Percentiles rank a stretch among this genome's conserved stretches.
Conservation (phyloP, 2,888 invertebrate species). For the Eristalis pertinax region DNA sequence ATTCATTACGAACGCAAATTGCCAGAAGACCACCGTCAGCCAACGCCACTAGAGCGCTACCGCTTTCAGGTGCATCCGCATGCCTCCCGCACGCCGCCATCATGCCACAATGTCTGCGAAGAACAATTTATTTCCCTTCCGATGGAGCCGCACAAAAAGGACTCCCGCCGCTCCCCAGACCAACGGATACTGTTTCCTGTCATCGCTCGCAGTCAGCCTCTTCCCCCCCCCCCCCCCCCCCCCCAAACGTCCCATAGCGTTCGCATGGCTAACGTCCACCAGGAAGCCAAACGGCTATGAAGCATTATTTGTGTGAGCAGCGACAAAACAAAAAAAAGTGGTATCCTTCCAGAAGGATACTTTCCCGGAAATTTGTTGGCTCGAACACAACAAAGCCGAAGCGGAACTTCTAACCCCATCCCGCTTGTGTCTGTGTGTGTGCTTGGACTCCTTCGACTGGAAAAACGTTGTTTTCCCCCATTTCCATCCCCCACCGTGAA, state of each 20-base stretch:
- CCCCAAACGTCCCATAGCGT: background rate
- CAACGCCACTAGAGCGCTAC: background rate
- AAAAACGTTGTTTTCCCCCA: slow-evolving; percentile 28
- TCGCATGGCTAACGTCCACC: slow-evolving; percentile 30
- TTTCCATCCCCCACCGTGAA: background rate
- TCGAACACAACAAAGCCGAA: slow-evolving; percentile 38
- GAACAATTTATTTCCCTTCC: slow-evolving; percentile 49
- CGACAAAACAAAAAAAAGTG: slow-evolving; percentile 14
- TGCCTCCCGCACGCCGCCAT: background rate
- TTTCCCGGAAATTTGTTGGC: slow-evolving; percentile 63
- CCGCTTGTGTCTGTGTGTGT: slow-evolving; percentile 21
- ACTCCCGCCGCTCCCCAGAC: background rate
- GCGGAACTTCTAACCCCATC: background rate
- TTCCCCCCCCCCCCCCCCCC: no score
- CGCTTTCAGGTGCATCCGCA: background rate
- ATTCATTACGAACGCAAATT: slow-evolving; percentile 23
- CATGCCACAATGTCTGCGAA: background rate
- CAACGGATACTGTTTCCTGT: slow-evolving; percentile 33
- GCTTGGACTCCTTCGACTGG: slow-evolving; percentile 32
- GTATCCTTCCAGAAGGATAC: slow-evolving; percentile 55
- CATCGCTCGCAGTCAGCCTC: background rate
- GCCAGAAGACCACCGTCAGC: background rate
- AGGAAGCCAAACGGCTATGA: slow-evolving; percentile 46
- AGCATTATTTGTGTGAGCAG: slow-evolving; percentile 18
- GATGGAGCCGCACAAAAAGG: slow-evolving; percentile 12